Evolutionary conservation across 2,113 vertebrate genomes (phyloP), one percentile per base, ranked within the genome.

Genomic region (Notothenia coriiceps): DNA sequence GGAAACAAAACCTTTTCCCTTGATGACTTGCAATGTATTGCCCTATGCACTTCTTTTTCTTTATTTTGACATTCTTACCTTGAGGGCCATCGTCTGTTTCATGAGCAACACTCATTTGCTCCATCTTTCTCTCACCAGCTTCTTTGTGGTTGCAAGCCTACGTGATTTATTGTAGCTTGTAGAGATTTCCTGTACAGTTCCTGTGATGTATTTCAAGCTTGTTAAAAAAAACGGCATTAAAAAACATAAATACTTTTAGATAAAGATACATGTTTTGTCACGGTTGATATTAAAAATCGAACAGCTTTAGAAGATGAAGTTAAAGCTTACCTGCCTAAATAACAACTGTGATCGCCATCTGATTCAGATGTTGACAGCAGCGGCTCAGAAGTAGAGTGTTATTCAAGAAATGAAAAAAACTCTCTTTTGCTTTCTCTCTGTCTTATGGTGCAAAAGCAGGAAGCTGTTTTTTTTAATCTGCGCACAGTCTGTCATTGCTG

Each of bases 61-160:
- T 33, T 20, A 65, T 65, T 40, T 66, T 76, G 13, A 54, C 47
- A 20, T 35, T 8, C 79, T 79, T 69, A 91, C 90, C 84, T 77
- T 1, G 13, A 66, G 46, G 29, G 5, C 18, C 1, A 2, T 61
- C 3, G 1, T 56, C 13, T 52, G 12, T 69, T 51, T 63, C 8
- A 51, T 74, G 35, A 40, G 59, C 63, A 57, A 20, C 4, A 0
- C 9, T 22, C 7, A 18, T 47, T 54, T 72, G 12, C 49, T 82
- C 89, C 86, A 85, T 85, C 20, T 66, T 71, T 74, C 64, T 29
- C 40, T 49, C 60, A 44, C 44, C 47, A 52, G 3, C 7, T 44
- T 11, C 15, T 0, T 52, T 0, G 22, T 17, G 35, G 35, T 40
- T 40, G 35, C 6, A 40, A 47, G 22, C 22, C 3, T 35, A 11